phyloP scores from a whole-genome alignment of 2,113 vertebrate genomes.

The Cottus gobio region DNA sequence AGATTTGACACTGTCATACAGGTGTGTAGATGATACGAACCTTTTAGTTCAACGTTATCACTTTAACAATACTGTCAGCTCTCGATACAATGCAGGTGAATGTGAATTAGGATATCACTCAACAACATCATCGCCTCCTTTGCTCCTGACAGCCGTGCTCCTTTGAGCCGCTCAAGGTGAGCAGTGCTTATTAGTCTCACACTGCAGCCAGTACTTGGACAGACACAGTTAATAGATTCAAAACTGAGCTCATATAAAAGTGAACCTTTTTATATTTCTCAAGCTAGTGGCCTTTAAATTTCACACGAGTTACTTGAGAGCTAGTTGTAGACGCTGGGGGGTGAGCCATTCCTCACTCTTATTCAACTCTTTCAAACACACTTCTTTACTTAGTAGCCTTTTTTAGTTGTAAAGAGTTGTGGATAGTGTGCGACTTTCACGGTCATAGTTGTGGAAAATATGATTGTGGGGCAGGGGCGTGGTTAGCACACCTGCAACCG shows the following conservation, averaged over 20 bases:
- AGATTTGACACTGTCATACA: background rate
- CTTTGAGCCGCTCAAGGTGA: background rate
- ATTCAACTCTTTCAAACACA: conserved; percentile 22
- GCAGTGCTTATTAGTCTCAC: background rate
- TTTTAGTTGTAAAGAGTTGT: background rate
- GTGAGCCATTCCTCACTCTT: background rate
- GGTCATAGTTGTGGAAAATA: background rate
- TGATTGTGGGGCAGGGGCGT: too few species aligned
- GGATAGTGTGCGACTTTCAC: background rate
- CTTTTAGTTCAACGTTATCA: background rate
- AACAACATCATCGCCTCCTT: background rate
- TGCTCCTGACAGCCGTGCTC: background rate
- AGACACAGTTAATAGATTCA: background rate
- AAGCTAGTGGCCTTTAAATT: conserved; percentile 8
- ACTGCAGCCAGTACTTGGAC: background rate
- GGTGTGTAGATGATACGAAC: background rate
- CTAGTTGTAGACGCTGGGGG: background rate
- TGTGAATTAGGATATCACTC: background rate
- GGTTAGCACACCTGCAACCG: too few species aligned
- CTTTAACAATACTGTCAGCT: background rate
- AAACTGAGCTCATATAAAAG: background rate
- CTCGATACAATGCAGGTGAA: background rate
- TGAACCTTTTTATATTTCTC: background rate
- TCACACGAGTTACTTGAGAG: background rate
- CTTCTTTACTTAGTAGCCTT: background rate